Conservation (phyloP, 2,888 invertebrate species). For the Leptinotarsa juncta region DNA sequence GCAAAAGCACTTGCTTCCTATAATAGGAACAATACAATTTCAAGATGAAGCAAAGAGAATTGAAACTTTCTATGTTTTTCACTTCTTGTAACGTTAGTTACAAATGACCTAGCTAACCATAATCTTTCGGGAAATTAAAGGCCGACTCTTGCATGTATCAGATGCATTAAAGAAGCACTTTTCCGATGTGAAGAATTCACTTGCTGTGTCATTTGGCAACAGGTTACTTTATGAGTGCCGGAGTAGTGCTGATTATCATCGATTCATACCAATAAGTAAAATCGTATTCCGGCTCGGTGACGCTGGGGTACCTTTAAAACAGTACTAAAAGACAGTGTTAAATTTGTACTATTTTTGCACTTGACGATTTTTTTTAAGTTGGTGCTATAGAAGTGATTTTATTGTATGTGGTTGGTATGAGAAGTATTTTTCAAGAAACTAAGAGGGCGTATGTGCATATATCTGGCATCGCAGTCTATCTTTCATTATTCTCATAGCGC, state of each 20-base stretch:
- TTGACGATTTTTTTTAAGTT: background rate
- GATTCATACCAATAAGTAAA: background rate
- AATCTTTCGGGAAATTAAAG: background rate
- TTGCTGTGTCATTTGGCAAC: background rate
- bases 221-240: background rate
- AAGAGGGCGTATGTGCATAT: too few species aligned
- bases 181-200: background rate
- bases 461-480: too few species aligned
- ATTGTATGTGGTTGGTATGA: too few species aligned
- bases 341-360: background rate
- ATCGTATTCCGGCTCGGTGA: slow-evolving; percentile 5
- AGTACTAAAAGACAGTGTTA: background rate
- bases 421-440: too few species aligned
- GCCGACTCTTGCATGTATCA: background rate
- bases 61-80: too few species aligned
- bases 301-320: background rate
- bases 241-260: background rate
- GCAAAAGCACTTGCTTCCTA: too few species aligned
- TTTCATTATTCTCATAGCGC: too few species aligned
- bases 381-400: too few species aligned
- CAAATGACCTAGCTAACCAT: background rate
- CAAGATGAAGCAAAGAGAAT: too few species aligned
- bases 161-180: background rate
- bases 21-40: too few species aligned
- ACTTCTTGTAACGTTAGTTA: too few species aligned